Percentiles rank a stretch among this genome's conserved stretches.
Conservation (phyloP, 2,888 invertebrate species). For the Erebia epiphron region DNA sequence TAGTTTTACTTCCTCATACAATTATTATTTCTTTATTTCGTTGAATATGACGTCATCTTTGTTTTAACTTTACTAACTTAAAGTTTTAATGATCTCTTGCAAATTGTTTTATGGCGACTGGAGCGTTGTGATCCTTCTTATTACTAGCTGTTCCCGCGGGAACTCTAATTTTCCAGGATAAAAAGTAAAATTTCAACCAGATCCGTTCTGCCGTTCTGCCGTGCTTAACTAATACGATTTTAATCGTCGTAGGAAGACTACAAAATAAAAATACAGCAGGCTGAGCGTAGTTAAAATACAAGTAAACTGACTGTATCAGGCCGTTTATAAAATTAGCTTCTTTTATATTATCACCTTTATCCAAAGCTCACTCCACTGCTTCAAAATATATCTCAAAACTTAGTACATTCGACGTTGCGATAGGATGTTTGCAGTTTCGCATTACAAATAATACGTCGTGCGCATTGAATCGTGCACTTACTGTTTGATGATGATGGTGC, state of each 20-base stretch:
- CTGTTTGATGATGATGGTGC: conserved; percentile 21
- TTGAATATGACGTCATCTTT: conserved; percentile 12
- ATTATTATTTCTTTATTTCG: conserved; percentile 1
- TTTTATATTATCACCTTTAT: background rate
- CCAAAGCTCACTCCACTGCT: conserved; percentile 16
- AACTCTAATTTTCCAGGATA: no score
- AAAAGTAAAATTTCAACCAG: no score
- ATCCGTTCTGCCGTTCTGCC: no score
- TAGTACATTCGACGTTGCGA: conserved; percentile 43
- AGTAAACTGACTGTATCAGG: no score
- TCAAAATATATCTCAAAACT: conserved; percentile 43
- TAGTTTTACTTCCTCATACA: conserved; percentile 20
- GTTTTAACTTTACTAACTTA: background rate
- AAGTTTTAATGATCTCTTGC: background rate
- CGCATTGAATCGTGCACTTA: conserved; percentile 47
- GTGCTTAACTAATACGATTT: no score
- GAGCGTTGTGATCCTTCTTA: background rate
- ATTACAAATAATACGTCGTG: conserved; percentile 66
- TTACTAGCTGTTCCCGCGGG: no score
- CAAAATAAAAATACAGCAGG: no score
- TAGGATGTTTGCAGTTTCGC: conserved; percentile 69
- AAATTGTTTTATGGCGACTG: background rate
- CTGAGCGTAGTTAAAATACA: no score
- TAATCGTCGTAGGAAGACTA: no score
- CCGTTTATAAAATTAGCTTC: no score